A percentile compares a stretch with the other conserved stretches of the same genome.
phyloP scores from a whole-genome alignment of 2,113 vertebrate species.

The Halichoeres trimaculatus region DNA sequence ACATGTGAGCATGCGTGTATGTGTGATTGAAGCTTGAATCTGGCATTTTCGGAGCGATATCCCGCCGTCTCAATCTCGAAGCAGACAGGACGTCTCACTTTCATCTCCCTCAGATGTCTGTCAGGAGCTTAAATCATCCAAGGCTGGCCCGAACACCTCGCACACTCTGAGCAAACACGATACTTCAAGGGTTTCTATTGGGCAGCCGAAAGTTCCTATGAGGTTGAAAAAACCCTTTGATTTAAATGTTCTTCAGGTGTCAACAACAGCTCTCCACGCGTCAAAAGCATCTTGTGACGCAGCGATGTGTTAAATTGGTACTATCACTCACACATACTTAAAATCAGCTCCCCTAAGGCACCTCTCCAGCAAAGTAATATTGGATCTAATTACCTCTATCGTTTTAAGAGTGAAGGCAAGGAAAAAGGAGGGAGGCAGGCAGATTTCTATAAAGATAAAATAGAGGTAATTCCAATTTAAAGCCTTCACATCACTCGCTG shows the following conservation, averaged over 20 bases:
- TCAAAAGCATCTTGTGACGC: slow-evolving; percentile 44
- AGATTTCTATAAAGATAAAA: slow-evolving; percentile 62
- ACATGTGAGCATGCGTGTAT: not conserved
- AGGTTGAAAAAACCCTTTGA: slow-evolving; percentile 39
- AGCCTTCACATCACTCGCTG: slow-evolving; percentile 21
- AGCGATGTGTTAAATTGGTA: slow-evolving; percentile 61
- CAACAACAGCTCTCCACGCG: slow-evolving; percentile 41
- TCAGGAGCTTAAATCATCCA: slow-evolving; percentile 63
- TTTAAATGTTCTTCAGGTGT: slow-evolving; percentile 45
- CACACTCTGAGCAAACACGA: slow-evolving; percentile 46
- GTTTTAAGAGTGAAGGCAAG: slow-evolving; percentile 34
- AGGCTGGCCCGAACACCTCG: slow-evolving; percentile 40
- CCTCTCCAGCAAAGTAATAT: slow-evolving; percentile 43
- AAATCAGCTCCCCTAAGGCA: slow-evolving; percentile 44
- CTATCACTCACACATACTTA: slow-evolving; percentile 38
- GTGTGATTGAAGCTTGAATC: slow-evolving; percentile 11
- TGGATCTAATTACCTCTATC: slow-evolving; percentile 57
- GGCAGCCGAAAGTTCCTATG: slow-evolving; percentile 23
- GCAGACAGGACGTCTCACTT: slow-evolving; percentile 52
- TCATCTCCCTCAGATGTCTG: slow-evolving; percentile 74
- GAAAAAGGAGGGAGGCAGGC: slow-evolving; percentile 16
- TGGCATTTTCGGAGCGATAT: slow-evolving; percentile 22
- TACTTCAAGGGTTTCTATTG: slow-evolving; percentile 50
- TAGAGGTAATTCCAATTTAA: slow-evolving; percentile 51
- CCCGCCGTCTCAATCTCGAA: slow-evolving; percentile 39